Evolutionary conservation across 2,113 vertebrate species (phyloP), one percentile per base, ranked within the genome.

Genomic region (Gambusia holbrooki): DNA sequence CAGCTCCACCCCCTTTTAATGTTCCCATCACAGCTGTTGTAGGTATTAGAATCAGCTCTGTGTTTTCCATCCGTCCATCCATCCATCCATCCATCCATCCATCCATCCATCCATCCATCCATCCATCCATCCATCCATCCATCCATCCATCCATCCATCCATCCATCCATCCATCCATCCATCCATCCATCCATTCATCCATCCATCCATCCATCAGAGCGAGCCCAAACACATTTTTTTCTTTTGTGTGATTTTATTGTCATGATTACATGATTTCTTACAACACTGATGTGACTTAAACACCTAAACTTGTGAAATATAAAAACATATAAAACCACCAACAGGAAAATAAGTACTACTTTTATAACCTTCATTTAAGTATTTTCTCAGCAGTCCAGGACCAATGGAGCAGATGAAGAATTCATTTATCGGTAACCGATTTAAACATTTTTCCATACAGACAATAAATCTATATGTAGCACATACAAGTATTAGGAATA

Each of bases 191-290:
- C 27, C 27, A 27, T 27, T 1, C 27, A 27, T 27, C 6, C 3
- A 42, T 15, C 13, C 7, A 42, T 13, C 2, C 13, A 4, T 45
- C 4, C 13, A 17, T 45, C 4, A 19, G 45, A 48, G 45, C 45
- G 14, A 48, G 27, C 10, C 13, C 27, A 68, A 58, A 77, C 9
- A 65, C 69, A 62, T 33, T 80, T 5, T 58, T n/a, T 27, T 68
- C 62, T 81, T 33, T 79, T 89, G 15, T 70, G 78, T 87, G 69
- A 65, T 63, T 92, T 95, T 91, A 92, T 94, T 94, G 51, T 85
- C 68, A 81, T 62, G 74, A 69, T 90, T 88, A 87, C 65, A 75
- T 37, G 10, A 12, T 74, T 73, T 83, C 28, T 51, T 77, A 80
- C 42, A 85, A 87, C 77, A 88, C 73, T 87, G 86, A 79, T 77